phyloP scores from a whole-genome alignment of 2,797 vertebrate genomes.

The Falco peregrinus region DNA sequence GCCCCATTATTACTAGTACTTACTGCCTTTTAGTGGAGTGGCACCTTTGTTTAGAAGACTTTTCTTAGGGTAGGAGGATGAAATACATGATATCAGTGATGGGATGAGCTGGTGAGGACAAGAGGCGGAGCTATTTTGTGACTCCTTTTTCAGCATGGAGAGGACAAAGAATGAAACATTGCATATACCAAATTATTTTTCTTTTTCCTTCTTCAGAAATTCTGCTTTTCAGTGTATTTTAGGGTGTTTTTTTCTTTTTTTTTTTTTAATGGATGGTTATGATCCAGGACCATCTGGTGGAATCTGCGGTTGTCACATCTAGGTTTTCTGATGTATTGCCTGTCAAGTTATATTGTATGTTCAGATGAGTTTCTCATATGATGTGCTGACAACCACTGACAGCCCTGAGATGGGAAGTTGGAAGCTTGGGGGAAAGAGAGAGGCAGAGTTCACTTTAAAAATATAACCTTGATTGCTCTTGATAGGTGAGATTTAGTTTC shows the following conservation, averaged over 20 bases:
- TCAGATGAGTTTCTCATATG: constrained; percentile 44
- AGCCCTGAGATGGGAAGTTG: constrained; percentile 16
- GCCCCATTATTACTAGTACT: background rate
- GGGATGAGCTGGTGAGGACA: background rate
- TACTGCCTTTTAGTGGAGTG: background rate
- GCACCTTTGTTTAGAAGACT: background rate
- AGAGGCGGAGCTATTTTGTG: background rate
- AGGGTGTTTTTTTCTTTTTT: background rate
- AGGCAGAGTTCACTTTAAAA: constrained; percentile 9
- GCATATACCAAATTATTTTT: background rate
- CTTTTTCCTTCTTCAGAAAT: background rate
- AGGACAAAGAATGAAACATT: background rate
- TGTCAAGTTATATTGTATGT: constrained; percentile 48
- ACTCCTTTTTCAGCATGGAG: background rate
- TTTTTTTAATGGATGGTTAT: constrained; percentile 2
- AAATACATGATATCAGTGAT: background rate
- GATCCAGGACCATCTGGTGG: constrained; percentile 55
- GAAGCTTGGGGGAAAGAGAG: background rate
- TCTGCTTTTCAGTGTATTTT: background rate
- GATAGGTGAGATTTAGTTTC: background rate
- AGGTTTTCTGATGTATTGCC: constrained; percentile 67
- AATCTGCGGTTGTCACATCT: constrained; percentile 49
- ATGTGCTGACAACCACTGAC: constrained; percentile 49
- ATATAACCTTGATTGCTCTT: background rate
- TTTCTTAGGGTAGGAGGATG: background rate